These are phyloP conservation scores for Corvus hawaiiensis DNA, from an alignment of 2,113 vertebrate genomes.

Conservation along the genomic window DNA sequence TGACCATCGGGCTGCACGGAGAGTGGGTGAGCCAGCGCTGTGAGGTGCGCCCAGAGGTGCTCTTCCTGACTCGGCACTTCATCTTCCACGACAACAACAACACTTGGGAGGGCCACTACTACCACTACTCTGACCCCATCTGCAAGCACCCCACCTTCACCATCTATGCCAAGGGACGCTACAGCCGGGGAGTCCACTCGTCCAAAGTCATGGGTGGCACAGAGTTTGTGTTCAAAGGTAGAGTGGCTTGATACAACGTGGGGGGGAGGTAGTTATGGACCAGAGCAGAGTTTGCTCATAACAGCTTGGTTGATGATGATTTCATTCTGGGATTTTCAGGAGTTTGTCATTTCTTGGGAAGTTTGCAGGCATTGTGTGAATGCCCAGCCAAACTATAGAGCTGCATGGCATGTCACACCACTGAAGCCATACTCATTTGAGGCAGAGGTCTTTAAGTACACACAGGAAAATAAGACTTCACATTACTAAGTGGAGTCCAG, in stretches of 20 bases:
- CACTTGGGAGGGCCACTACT: constrained; percentile 97
- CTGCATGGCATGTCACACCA: not conserved
- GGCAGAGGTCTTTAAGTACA: not conserved
- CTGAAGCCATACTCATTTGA: not conserved
- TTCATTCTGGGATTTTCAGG: not conserved
- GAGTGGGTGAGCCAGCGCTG: constrained; percentile 97
- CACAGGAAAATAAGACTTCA: not conserved
- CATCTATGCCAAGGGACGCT: constrained; percentile 91
- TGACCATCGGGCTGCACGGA: constrained; percentile 85
- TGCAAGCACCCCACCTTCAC: constrained; percentile 96
- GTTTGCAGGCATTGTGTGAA: not conserved
- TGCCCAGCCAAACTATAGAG: not conserved
- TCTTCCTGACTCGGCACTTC: constrained; percentile 96
- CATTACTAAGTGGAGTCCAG: not conserved
- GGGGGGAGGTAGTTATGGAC: not conserved
- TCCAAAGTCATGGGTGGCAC: constrained; percentile 88
- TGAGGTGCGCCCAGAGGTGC: constrained; percentile 92
- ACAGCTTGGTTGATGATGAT: not conserved
- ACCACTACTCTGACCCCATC: constrained; percentile 93
- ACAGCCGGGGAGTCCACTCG: constrained; percentile 87
- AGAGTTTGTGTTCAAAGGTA: constrained; percentile 96
- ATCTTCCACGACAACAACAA: constrained; percentile 93
- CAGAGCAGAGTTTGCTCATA: not conserved
- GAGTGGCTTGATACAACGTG: not conserved
- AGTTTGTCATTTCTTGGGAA: not conserved